These are phyloP conservation scores for Apis cerana DNA, from an alignment of 1,140 invertebrate species.

Conservation along the genomic window DNA sequence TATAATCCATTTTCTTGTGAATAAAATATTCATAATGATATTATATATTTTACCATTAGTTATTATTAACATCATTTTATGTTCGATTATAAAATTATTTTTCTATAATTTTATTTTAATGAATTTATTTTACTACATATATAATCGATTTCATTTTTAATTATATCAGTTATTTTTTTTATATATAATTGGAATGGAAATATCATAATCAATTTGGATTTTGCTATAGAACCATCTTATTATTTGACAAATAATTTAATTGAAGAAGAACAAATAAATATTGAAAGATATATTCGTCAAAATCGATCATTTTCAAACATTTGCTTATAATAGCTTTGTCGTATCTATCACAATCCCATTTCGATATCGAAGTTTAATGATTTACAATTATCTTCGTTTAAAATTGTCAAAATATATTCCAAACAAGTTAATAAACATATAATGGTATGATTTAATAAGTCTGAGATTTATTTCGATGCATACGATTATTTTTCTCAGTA, in stretches of 20 bases:
- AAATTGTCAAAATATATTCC: background rate
- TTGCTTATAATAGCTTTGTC: background rate
- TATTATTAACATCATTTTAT: no score
- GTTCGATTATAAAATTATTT: no score
- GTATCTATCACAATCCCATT: conserved; percentile 25
- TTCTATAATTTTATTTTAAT: no score
- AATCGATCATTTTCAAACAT: conserved; percentile 2
- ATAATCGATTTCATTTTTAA: no score
- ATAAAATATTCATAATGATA: no score
- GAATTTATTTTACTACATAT: no score
- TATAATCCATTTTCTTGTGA: no score
- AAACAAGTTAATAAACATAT: background rate
- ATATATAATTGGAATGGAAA: background rate
- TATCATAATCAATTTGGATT: background rate
- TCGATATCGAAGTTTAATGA: background rate
- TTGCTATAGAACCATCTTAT: background rate
- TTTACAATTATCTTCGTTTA: background rate
- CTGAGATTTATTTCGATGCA: conserved; percentile 1
- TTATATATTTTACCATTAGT: no score
- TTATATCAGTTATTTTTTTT: background rate
- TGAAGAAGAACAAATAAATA: conserved; percentile 1
- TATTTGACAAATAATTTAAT: background rate
- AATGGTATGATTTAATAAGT: background rate
- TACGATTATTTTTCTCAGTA: background rate
- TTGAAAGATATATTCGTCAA: conserved; percentile 1